phyloP scores from a whole-genome alignment of 2,888 invertebrate species.

The Lutraria lutraria region DNA sequence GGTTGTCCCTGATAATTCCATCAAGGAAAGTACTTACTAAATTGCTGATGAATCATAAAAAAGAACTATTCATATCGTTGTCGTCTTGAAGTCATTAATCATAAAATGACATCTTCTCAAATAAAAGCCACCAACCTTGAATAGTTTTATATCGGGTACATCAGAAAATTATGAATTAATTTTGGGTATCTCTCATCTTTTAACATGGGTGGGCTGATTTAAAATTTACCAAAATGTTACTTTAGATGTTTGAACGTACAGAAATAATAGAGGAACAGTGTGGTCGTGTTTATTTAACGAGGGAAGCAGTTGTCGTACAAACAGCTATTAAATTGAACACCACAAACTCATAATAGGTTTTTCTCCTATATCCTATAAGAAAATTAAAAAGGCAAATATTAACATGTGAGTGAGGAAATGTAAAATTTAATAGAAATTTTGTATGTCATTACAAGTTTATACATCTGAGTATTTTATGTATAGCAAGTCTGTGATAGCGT shows the following conservation, averaged over 20 bases:
- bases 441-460: not conserved
- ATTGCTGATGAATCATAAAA: constrained; percentile 47
- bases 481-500: not conserved
- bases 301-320: constrained; percentile 43
- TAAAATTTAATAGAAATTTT: constrained; percentile 30
- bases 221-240: constrained; percentile 48
- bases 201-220: constrained; percentile 51
- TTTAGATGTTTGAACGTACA: constrained; percentile 52
- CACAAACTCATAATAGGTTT: constrained; percentile 17
- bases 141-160: constrained; percentile 62
- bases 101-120: constrained; percentile 40
- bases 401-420: constrained; percentile 22
- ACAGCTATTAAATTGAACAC: constrained; percentile 48
- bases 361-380: constrained; percentile 14
- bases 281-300: constrained; percentile 47
- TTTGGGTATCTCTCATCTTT: constrained; percentile 47
- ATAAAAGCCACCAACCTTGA: constrained; percentile 56
- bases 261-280: constrained; percentile 53
- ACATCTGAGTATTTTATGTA: not conserved
- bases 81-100: constrained; percentile 55
- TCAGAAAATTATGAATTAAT: constrained; percentile 60
- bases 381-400: not conserved
- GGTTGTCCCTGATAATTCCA: not conserved
- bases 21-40: not conserved
- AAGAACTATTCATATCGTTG: constrained; percentile 28